These are phyloP conservation scores for Campylomormyrus tamandua DNA, from an alignment of 2,113 vertebrate species.

Conservation along the genomic window DNA sequence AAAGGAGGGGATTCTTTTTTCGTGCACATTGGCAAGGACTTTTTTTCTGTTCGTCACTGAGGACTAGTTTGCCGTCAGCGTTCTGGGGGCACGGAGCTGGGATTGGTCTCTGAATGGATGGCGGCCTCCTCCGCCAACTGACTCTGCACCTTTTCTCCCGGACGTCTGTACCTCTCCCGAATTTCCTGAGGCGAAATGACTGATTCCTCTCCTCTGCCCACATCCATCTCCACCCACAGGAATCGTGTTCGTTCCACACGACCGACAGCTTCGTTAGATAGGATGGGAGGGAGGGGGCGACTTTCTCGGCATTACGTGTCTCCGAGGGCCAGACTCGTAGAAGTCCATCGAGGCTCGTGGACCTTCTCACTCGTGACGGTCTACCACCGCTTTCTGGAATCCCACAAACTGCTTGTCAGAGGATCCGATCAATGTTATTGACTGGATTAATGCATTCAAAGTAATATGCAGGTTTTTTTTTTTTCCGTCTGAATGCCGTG, in stretches of 20 bases:
- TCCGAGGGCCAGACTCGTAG: background rate
- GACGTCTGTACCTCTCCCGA: background rate
- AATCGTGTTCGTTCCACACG: background rate
- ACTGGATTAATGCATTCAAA: background rate
- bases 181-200: background rate
- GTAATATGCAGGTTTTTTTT: background rate
- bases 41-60: constrained; percentile 9
- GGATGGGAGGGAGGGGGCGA: background rate
- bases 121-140: background rate
- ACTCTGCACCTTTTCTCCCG: background rate
- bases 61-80: background rate
- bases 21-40: background rate
- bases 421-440: background rate
- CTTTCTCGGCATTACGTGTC: background rate
- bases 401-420: background rate
- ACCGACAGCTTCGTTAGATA: background rate
- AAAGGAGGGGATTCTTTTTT: background rate
- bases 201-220: background rate
- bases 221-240: background rate
- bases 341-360: background rate
- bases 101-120: background rate
- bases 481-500: background rate
- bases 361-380: background rate
- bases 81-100: background rate
- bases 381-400: background rate